Conservation (phyloP, 2,888 invertebrate genomes). For the Electrophaes corylata region DNA sequence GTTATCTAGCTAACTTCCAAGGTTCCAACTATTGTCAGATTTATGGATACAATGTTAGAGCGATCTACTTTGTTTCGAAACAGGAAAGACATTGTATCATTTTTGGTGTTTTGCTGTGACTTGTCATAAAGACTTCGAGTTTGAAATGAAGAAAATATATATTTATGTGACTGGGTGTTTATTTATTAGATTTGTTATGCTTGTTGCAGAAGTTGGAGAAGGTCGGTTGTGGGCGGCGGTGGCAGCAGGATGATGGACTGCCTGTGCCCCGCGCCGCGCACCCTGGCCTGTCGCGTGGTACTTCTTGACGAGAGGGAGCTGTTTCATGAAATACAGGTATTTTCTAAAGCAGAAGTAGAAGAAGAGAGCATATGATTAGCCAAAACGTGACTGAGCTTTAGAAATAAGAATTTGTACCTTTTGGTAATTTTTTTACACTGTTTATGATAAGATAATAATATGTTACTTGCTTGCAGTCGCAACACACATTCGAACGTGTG, state of each 20-base stretch:
- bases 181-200: conserved; percentile 20
- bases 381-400: too few species aligned
- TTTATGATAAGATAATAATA: too few species aligned
- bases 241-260: conserved; percentile 80
- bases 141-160: too few species aligned
- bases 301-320: conserved; percentile 95
- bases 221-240: conserved; percentile 48
- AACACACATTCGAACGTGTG: too few species aligned
- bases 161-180: not conserved
- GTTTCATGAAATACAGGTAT: conserved; percentile 94
- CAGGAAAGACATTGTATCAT: conserved; percentile 2
- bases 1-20: conserved; percentile 29
- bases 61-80: conserved; percentile 31
- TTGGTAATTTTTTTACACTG: too few species aligned
- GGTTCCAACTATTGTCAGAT: conserved; percentile 32
- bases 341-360: not conserved
- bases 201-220: conserved; percentile 45
- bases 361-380: too few species aligned
- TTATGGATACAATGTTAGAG: conserved; percentile 17
- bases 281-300: conserved; percentile 92
- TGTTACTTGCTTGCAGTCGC: too few species aligned
- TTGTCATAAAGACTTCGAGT: not conserved
- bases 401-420: too few species aligned
- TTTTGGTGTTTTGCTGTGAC: not conserved
- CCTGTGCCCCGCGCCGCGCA: conserved; percentile 85